These are phyloP conservation scores for Drosophila demipolita DNA, from an alignment of 2,888 invertebrate species.

Conservation along the genomic window DNA sequence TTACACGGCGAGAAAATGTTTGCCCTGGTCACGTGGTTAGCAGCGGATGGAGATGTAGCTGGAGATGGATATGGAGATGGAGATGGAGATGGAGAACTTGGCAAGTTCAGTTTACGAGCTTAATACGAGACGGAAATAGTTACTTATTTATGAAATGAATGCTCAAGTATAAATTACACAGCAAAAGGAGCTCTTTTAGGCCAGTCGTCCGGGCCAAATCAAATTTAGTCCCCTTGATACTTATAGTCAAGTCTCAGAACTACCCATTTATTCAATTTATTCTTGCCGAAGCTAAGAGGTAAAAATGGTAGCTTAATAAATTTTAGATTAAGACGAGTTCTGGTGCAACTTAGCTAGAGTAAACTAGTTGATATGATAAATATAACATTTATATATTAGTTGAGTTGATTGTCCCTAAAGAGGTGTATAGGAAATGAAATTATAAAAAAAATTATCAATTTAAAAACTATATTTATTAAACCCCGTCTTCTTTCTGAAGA, in stretches of 20 bases:
- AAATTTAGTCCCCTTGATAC: neutral
- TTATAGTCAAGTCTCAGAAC: neutral
- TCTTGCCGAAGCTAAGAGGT: neutral
- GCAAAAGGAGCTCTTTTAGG: neutral
- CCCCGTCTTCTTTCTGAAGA: neutral
- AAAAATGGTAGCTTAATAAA: neutral
- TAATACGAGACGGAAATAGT: constrained; percentile 30
- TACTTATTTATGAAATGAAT: constrained; percentile 47
- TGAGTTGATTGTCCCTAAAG: neutral
- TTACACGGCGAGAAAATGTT: constrained; percentile 52
- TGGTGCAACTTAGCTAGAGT: neutral
- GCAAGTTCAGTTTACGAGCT: constrained; percentile 19
- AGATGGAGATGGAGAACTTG: neutral
- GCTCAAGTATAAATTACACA: constrained; percentile 2
- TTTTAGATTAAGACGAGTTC: neutral
- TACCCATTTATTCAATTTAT: neutral
- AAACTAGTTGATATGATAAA: neutral
- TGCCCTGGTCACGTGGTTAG: constrained; percentile 59
- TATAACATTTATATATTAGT: neutral
- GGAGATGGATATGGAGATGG: neutral
- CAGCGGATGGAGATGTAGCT: neutral
- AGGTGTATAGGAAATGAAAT: rapidly evolving
- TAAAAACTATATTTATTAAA: neutral
- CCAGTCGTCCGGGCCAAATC: neutral
- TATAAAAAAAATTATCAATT: neutral